Evolutionary conservation across 2,888 invertebrate species (phyloP), one percentile per base, ranked within the genome.

Genomic region (Gerris lacustris): DNA sequence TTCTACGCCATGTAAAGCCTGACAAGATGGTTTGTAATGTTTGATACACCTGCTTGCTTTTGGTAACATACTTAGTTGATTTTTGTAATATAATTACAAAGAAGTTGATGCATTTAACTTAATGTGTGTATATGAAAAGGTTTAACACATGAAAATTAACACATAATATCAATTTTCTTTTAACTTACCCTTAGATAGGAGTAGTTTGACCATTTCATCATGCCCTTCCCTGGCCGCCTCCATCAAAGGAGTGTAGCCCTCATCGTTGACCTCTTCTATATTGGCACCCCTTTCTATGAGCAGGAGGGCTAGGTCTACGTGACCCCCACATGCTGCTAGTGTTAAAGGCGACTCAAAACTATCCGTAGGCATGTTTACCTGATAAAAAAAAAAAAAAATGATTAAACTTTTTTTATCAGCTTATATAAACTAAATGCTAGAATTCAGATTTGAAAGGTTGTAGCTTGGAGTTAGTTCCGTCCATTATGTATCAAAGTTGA

Each of bases 241-340:
- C 98, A 99, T 99, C 73, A 99, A 84, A 31, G 99, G 98, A 47
- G 98, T 99, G 82, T 98, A 99, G 44, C 98, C 97, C 83, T 99
- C 98, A 81, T 99, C 98, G 82, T 99, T 99, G 72, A 96, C 96
- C 84, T 97, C 97, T 82, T 99, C 99, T 78, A 99, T 94, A 82
- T 96, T 96, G 72, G 99, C 99, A 74, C 98, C 98, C 72, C 96
- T 87, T 80, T 97, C 97, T 75, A 99, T 90, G 74, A 99, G 84
- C 77, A 99, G 83, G 85, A 94, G 91, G 6, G 98, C 98, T 77
- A 99, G 84, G 80, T 98, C 97, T 69, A 96, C 95, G 82, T 99
- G 98, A 7, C 99, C 99, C 73, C 98, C 98, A 82, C 98, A 98
- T 67, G 98, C 97, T 69, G 99, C 99, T 76, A 99, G 83, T 45